Base-by-base conservation (phyloP, 2,888 invertebrate genomes). In the Ormyrus labotus region DNA sequence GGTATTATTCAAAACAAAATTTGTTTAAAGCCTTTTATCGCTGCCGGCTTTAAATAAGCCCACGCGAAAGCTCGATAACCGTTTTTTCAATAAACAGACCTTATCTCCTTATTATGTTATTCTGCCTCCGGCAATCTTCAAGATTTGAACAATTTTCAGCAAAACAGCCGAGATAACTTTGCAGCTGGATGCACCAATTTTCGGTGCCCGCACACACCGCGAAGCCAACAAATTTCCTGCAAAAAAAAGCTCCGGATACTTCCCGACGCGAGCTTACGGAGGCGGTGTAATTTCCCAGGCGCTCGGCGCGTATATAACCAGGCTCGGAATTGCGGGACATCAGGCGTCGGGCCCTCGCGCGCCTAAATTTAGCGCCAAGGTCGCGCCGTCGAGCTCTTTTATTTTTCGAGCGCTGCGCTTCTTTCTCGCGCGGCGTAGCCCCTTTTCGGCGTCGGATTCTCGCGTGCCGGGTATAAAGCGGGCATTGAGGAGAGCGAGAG, bases 381-480 rank as follows among this genome's bases (percentile, higher is more conserved):
- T 86, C 84, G 68, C 84, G 68, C 81, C 70, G 11, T 82, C 67
- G 74, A 70, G 53, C 74, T 70, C 53, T 75, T 74, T 86, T 85
- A 84, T 85, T 85, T 86, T 86, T 85, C 85, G 83, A 85, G 83
- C 81, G 19, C 19, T 19, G 19, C 19, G 19, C 19, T 19, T 19
- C 19, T 81, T 82, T 82, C 82, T 81, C 81, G 82, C 78, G 75
- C 81, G 73, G 55, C 69, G 63, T 34, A 10, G 50, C 51, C 61
- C 47, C 53, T 71, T 71, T 61, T 50, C 47, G 55, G 64, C 74
- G 50, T 75, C 74, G 67, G 45, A 61, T 63, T 63, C 50, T 10
- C 70, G 63, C 9, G 19, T 1, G 19, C 19, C 2, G 19, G 19
- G 19, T 19, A 19, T 19, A 19, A 19, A 19, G 19, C 19, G 2